Conservation (phyloP, 2,797 vertebrate species). For the Balearica regulorum region DNA sequence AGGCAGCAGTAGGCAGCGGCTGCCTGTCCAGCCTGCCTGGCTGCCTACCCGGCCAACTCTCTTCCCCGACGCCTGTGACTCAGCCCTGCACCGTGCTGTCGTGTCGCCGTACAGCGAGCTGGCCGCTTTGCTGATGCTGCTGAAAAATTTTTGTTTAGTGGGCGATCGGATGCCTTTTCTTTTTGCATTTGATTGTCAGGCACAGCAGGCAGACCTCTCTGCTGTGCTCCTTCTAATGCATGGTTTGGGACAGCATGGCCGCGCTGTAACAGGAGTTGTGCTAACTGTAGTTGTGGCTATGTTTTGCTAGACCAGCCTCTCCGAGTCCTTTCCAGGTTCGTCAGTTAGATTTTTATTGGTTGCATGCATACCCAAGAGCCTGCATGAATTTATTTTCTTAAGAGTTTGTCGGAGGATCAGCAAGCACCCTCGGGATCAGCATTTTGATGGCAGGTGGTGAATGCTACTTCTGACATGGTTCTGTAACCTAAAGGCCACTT, state of each 20-base stretch:
- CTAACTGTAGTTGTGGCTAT: background rate
- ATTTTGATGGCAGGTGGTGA: background rate
- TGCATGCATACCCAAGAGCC: background rate
- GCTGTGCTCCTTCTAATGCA: background rate
- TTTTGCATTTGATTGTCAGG: background rate
- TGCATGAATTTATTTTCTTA: background rate
- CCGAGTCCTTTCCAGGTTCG: rapidly evolving
- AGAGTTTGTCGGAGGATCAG: background rate
- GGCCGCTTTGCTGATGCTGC: background rate
- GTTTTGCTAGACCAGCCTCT: background rate
- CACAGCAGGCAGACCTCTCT: background rate
- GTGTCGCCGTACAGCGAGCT: rapidly evolving
- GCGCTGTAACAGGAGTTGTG: background rate
- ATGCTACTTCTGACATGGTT: background rate
- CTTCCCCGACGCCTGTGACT: background rate
- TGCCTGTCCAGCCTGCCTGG: background rate
- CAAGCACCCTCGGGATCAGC: background rate
- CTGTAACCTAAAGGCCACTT: background rate
- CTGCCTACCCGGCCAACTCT: background rate
- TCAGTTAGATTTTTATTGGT: background rate
- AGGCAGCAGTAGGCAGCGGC: background rate
- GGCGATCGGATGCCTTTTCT: background rate
- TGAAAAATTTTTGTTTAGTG: background rate
- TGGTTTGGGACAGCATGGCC: background rate
- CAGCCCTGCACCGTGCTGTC: rapidly evolving